phyloP scores from a whole-genome alignment of 2,888 invertebrate species.

The Graphium colonna region DNA sequence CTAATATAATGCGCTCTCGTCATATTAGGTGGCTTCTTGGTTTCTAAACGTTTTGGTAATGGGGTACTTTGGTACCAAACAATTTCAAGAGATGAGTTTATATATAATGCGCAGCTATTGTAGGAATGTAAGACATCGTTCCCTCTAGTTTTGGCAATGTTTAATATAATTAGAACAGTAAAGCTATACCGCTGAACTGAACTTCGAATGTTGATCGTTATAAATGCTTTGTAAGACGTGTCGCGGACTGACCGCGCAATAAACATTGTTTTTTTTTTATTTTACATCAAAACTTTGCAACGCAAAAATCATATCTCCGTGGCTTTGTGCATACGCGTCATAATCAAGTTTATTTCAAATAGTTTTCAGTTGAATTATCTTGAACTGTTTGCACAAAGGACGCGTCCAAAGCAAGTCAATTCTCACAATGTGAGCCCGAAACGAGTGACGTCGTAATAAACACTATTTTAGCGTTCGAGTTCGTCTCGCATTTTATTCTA shows the following conservation, averaged over 20 bases:
- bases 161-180: constrained; percentile 27
- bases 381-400: constrained; percentile 26
- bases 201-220: constrained; percentile 16
- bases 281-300: constrained; percentile 24
- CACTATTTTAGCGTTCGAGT: constrained; percentile 40
- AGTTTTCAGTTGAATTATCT: constrained; percentile 16
- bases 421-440: constrained; percentile 22
- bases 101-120: constrained; percentile 23
- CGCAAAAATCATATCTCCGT: constrained; percentile 5
- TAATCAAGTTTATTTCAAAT: not conserved
- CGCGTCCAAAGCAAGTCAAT: not conserved
- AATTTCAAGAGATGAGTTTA: constrained; percentile 12
- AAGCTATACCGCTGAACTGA: constrained; percentile 32
- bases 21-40: constrained; percentile 19
- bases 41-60: constrained; percentile 3
- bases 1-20: constrained; percentile 42
- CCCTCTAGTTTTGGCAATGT: constrained; percentile 61
- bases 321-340: constrained; percentile 12
- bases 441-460: constrained; percentile 41
- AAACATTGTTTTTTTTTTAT: constrained; percentile 9
- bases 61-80: constrained; percentile 8
- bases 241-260: constrained; percentile 36
- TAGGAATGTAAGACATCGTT: constrained; percentile 63
- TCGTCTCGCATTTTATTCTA: constrained; percentile 54
- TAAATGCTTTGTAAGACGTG: constrained; percentile 24